phyloP scores from a whole-genome alignment of 2,113 vertebrate genomes.

The Orycteropus afer region DNA sequence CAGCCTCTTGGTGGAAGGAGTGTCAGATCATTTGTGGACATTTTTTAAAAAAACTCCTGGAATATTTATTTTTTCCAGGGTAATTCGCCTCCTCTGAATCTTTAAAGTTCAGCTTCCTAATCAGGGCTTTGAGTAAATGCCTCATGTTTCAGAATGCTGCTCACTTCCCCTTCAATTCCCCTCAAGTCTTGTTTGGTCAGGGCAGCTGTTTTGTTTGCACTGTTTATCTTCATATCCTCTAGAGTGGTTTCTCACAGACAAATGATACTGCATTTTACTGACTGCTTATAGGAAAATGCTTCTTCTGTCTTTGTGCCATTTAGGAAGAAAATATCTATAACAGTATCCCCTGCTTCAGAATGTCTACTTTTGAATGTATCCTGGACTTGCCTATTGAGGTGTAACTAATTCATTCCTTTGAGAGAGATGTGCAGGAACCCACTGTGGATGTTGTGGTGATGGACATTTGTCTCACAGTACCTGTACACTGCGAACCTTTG shows the following conservation, averaged over 20 bases:
- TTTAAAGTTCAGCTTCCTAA: slow-evolving; percentile 15
- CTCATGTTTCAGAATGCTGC: background rate
- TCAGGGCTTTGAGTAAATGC: background rate
- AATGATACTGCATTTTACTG: background rate
- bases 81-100: background rate
- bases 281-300: background rate
- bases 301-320: background rate
- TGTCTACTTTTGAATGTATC: background rate
- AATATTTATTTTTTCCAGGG: background rate
- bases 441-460: background rate
- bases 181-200: background rate
- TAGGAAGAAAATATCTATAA: background rate
- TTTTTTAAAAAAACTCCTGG: background rate
- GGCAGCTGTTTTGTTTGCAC: background rate
- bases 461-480: background rate
- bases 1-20: background rate
- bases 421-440: background rate
- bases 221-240: background rate
- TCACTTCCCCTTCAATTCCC: background rate
- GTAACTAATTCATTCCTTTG: background rate
- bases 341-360: background rate
- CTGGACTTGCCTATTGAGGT: background rate
- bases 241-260: background rate
- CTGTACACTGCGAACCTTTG: background rate
- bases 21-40: background rate